A percentile compares a stretch with the other conserved stretches of the same genome.
Conservation (phyloP, 1,140 invertebrate species). For the Trinorchestia longiramus region DNA sequence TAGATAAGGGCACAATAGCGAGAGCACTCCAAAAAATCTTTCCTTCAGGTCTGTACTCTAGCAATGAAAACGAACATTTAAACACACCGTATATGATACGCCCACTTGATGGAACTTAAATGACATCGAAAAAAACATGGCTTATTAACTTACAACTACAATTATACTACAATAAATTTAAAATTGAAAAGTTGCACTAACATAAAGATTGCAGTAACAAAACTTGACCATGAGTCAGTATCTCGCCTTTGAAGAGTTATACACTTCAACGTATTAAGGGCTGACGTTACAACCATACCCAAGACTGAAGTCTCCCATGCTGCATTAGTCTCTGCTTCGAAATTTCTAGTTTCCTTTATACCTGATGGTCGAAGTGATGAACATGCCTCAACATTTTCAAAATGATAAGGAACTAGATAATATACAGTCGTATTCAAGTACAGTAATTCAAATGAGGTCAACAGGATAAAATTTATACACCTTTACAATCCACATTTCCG, state of each 20-base stretch:
- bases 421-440: not conserved
- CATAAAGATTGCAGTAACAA: not conserved
- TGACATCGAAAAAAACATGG: too few species aligned
- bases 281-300: not conserved
- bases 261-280: not conserved
- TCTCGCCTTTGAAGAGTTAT: not conserved
- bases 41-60: not conserved
- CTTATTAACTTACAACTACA: too few species aligned
- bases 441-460: not conserved
- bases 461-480: not conserved
- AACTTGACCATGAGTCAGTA: not conserved
- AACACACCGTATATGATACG: too few species aligned
- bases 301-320: too few species aligned
- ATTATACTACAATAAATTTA: too few species aligned
- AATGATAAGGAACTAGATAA: not conserved
- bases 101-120: too few species aligned
- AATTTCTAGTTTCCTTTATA: not conserved
- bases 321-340: not conserved
- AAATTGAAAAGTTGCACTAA: not conserved
- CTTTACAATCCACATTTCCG: not conserved
- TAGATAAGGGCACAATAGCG: not conserved
- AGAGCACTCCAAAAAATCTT: not conserved
- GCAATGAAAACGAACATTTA: not conserved
- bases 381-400: not conserved
- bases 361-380: not conserved